Percentiles rank a stretch among this genome's conserved stretches.
phyloP scores from a whole-genome alignment of 2,113 vertebrate genomes.

The Eclectus roratus region DNA sequence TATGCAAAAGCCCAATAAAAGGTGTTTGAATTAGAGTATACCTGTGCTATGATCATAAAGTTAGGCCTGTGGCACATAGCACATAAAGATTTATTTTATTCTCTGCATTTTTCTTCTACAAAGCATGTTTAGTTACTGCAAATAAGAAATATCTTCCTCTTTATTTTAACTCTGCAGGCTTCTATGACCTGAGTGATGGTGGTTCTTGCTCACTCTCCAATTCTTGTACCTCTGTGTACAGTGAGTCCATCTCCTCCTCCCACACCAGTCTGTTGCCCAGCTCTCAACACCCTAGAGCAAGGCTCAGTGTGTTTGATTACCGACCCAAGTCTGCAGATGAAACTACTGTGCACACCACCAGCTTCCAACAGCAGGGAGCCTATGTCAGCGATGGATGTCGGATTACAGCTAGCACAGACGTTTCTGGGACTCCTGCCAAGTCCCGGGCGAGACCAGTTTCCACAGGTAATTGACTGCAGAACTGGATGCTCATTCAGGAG shows the following conservation, averaged over 20 bases:
- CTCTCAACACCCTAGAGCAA: conserved; percentile 34
- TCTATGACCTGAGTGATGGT: conserved; percentile 92
- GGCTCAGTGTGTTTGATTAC: conserved; percentile 61
- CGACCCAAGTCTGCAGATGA: conserved; percentile 88
- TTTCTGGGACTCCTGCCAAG: conserved; percentile 48
- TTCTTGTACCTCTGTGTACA: conserved; percentile 93
- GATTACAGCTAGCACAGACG: conserved; percentile 59
- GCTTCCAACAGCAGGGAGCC: conserved; percentile 68
- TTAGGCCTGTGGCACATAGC: not conserved
- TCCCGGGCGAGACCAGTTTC: conserved; percentile 86
- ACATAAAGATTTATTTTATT: not conserved
- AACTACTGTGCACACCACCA: conserved; percentile 69
- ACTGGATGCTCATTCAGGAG: not conserved
- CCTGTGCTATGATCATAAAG: not conserved
- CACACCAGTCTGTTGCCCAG: conserved; percentile 75
- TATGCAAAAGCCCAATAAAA: not conserved
- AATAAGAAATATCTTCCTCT: not conserved
- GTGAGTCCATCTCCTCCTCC: conserved; percentile 84
- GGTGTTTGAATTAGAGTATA: not conserved
- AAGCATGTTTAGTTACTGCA: not conserved
- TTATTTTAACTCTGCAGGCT: conserved; percentile 76
- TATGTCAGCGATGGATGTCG: conserved; percentile 68
- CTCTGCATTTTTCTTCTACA: not conserved
- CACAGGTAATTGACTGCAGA: conserved; percentile 80
- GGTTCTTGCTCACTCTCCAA: conserved; percentile 91